These are phyloP conservation scores for Xylocopa sonorina DNA, from an alignment of 1,140 invertebrate species.

Conservation along the genomic window DNA sequence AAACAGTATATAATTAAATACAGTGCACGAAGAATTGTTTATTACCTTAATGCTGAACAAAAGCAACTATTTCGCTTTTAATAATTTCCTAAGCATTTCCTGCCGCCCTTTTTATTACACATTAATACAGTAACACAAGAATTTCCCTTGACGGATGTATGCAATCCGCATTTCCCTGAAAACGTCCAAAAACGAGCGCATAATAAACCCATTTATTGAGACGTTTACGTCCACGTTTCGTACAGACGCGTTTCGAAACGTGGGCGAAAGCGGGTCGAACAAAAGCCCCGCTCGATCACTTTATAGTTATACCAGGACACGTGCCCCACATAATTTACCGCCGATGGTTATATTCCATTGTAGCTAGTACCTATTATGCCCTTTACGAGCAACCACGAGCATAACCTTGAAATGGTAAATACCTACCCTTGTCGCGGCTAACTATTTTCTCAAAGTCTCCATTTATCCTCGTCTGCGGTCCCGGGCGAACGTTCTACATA, in stretches of 20 bases:
- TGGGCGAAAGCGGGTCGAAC: conserved; percentile 52
- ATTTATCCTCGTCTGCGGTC: not conserved
- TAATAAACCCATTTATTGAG: conserved; percentile 75
- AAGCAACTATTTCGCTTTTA: no score
- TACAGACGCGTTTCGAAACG: conserved; percentile 28
- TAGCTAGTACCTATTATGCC: conserved; percentile 71
- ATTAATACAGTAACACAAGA: not conserved
- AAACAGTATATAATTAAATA: no score
- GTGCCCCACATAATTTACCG: conserved; percentile 77
- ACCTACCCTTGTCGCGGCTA: conserved; percentile 31
- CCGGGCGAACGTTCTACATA: not conserved
- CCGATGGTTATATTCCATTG: conserved; percentile 78
- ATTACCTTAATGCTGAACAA: no score
- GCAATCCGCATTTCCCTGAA: not conserved
- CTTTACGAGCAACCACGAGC: conserved; percentile 62
- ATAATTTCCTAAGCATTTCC: no score
- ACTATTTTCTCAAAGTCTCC: conserved; percentile 48
- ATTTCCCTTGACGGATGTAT: not conserved
- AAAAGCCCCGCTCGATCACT: conserved; percentile 72
- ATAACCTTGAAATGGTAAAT: conserved; percentile 67
- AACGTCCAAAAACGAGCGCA: conserved; percentile 54
- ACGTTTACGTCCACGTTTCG: conserved; percentile 55
- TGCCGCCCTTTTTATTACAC: no score
- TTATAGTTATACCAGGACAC: conserved; percentile 73
- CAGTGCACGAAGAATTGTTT: no score